Evolutionary conservation across 2,797 vertebrate genomes (phyloP).

Genomic region (Spinus olivaceus): DNA sequence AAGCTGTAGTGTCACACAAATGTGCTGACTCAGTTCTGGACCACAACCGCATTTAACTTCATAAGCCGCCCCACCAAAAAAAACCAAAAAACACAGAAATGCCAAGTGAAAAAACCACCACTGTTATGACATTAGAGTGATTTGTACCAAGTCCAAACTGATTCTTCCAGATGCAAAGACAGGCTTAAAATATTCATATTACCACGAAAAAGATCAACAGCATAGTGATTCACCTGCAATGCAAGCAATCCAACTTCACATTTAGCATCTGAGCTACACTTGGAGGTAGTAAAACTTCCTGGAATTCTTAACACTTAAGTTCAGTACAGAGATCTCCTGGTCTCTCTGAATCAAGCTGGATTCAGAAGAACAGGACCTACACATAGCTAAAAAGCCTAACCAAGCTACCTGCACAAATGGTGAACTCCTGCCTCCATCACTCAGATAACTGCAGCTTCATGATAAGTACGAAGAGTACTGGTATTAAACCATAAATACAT

Average conservation of each 20-base stretch:
- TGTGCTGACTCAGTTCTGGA: background rate
- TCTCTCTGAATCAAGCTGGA: background rate
- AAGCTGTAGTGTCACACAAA: background rate
- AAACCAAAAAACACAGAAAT: background rate
- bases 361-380: background rate
- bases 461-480: background rate
- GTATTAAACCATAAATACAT: background rate
- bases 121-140: background rate
- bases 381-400: background rate
- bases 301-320: background rate
- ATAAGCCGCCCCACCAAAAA: background rate
- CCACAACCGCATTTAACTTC: background rate
- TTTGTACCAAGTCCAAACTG: background rate
- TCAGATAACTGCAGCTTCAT: background rate
- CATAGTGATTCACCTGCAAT: background rate
- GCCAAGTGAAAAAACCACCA: background rate
- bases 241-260: background rate
- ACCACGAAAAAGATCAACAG: background rate
- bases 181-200: background rate
- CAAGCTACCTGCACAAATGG: background rate
- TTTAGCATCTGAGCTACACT: background rate
- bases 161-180: background rate
- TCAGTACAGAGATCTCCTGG: background rate
- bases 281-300: background rate
- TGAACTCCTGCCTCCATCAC: background rate